Base-by-base conservation (phyloP, 2,888 invertebrate genomes). In the Exephanes ischioxanthus region DNA sequence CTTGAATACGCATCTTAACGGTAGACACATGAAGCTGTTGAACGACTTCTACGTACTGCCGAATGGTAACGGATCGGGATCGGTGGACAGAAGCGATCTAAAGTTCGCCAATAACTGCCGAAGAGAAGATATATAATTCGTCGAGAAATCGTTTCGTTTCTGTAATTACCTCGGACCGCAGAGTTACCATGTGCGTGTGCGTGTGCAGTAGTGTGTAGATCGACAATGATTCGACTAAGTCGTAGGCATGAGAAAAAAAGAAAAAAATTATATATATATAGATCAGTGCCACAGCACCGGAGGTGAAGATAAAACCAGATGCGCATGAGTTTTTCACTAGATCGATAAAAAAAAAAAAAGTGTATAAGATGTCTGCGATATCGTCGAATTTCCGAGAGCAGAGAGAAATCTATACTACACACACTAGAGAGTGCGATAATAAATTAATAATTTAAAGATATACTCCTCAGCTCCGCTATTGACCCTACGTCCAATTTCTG, bases 1-100 rank as follows among this genome's bases (percentile, higher is more conserved):
- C 79, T 87, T 94, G 76, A 94, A 92, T 83, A 94, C 93, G 0
- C 94, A 94, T 75, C 88, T 94, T 63, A 94, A 93, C 80, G 92
- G 92, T 75, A 91, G 92, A 79, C 94, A 94, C 81, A 92, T 91
- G 92, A 93, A 93, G 86, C 86, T 89, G 0, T 83, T 91, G 30
- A 92, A 86, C 88, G 91, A 92, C 14, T 88, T 88, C 83, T 91
- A 91, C 87, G 72, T 87, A 4, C 75, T 90, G 84, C 86, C 90
- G 4, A 92, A 90, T 55, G 90, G 90, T 55, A 90, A 89, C 80
- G 88, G 75, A 33, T 51, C 87, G 14, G 61, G 71, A n/a, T 51
- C 86, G 26, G 45, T 81, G 66, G 84, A 86, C 37, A 16, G 37
- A 11, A 70, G 67, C 48, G 83, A 86, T 72, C 16, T 55, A 3